Evolutionary conservation across 37 sponge, comb jelly and placozoan species (phyloP).

Genomic region (Theonella swinhoei): DNA sequence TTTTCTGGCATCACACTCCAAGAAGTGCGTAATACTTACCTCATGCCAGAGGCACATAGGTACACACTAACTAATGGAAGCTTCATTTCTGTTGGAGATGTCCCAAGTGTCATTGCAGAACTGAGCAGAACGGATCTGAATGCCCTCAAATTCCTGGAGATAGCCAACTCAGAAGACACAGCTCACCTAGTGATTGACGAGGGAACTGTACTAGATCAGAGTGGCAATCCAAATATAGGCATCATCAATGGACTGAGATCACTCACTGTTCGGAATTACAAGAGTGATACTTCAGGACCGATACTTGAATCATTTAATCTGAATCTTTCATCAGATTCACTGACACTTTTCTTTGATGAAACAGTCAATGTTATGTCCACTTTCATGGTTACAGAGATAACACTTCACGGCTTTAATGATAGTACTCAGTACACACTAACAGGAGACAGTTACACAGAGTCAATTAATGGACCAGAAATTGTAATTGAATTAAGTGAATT

Average conservation of each 20-base stretch:
- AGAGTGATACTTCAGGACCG: conserved; percentile 64
- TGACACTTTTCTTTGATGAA: conserved; percentile 84
- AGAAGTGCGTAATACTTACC: conserved; percentile 56
- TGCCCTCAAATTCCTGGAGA: conserved; percentile 68
- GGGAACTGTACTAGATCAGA: conserved; percentile 72
- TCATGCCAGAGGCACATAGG: conserved; percentile 22
- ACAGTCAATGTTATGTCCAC: conserved; percentile 62
- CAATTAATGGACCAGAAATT: conserved; percentile 54
- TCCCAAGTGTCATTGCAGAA: conserved; percentile 45
- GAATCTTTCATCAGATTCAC: conserved; percentile 69
- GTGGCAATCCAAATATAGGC: conserved; percentile 66
- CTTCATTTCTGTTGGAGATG: conserved; percentile 53
- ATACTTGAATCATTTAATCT: conserved; percentile 68
- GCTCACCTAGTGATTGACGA: conserved; percentile 66
- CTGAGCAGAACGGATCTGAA: conserved; percentile 77
- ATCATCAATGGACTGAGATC: conserved; percentile 62
- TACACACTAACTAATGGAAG: conserved; percentile 68
- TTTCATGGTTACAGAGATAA: conserved; percentile 69
- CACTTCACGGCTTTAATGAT: conserved; percentile 38
- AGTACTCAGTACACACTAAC: conserved; percentile 59
- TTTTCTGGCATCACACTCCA: conserved; percentile 64
- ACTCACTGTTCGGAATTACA: conserved; percentile 28
- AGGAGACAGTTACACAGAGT: conserved; percentile 24
- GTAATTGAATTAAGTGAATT: conserved; percentile 66
- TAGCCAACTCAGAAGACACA: conserved; percentile 47